Conservation (phyloP, 92 coral and sea anemone genomes). For the Pocillopora meandrina region DNA sequence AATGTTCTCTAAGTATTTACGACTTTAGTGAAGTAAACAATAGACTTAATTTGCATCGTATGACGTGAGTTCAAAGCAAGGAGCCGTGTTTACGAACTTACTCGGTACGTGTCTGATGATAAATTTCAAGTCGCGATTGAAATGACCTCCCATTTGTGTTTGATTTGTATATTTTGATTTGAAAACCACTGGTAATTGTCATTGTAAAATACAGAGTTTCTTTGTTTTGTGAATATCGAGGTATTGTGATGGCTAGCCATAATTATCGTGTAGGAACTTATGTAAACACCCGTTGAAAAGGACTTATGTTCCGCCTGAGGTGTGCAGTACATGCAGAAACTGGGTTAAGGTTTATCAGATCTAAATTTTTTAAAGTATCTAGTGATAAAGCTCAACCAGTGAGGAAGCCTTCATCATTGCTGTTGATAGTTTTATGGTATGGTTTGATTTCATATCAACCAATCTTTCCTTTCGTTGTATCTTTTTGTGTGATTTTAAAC, state of each 20-base stretch:
- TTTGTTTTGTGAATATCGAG: background rate
- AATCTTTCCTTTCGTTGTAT: background rate
- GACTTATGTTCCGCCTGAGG: too few relatives aligned
- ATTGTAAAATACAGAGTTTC: background rate
- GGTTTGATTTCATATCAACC: too few relatives aligned
- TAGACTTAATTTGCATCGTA: conserved; percentile 13
- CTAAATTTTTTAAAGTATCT: too few relatives aligned
- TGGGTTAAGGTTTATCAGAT: too few relatives aligned
- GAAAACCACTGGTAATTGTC: background rate
- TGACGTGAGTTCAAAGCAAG: background rate
- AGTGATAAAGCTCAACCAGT: too few relatives aligned
- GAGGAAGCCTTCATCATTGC: too few relatives aligned
- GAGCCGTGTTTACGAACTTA: background rate
- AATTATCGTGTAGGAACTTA: background rate
- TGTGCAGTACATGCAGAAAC: too few relatives aligned
- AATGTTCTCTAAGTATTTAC: conserved; percentile 4
- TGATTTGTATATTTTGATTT: background rate
- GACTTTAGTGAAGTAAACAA: conserved; percentile 18
- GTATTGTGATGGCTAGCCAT: background rate
- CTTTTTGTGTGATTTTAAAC: background rate
- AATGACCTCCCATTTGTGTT: background rate
- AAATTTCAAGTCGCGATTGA: background rate
- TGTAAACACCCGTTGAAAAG: too few relatives aligned
- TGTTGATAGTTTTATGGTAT: too few relatives aligned
- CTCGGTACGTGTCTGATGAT: conserved; percentile 18